Percentiles rank a stretch among this genome's conserved stretches.
Evolutionary conservation across 2,888 invertebrate species (phyloP).

Genomic region (Pyrochroa serraticornis): DNA sequence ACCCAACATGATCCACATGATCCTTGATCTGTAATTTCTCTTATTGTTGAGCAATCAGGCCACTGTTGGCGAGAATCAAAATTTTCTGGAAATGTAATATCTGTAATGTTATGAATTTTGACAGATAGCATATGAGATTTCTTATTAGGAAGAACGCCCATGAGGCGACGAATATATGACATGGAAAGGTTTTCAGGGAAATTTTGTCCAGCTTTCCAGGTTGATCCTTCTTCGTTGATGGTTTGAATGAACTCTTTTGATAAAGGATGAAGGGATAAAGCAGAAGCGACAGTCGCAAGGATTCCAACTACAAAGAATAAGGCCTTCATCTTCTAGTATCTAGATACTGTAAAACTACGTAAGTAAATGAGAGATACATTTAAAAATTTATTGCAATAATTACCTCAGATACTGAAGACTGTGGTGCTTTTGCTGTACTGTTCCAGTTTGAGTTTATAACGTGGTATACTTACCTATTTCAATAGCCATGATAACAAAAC

Average conservation of each 20-base stretch:
- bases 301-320: neutral
- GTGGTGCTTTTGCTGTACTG: no score
- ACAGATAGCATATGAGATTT: constrained; percentile 57
- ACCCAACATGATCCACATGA: constrained; percentile 94
- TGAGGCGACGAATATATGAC: constrained; percentile 67
- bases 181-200: constrained; percentile 67
- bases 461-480: no score
- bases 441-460: no score
- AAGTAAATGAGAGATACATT: no score
- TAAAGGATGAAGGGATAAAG: constrained; percentile 58
- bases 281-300: constrained; percentile 52
- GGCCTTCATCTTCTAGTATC: no score
- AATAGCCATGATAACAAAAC: no score
- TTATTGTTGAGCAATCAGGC: constrained; percentile 85
- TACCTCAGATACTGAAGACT: no score
- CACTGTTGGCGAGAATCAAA: constrained; percentile 85
- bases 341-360: no score
- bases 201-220: constrained; percentile 83
- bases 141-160: constrained; percentile 73
- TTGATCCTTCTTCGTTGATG: constrained; percentile 70
- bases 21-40: constrained; percentile 84
- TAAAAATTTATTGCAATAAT: no score
- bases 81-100: constrained; percentile 68
- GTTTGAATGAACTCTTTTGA: constrained; percentile 74
- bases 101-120: constrained; percentile 53